Conservation (phyloP, 2,888 invertebrate species). For the Mycalesis mineus region DNA sequence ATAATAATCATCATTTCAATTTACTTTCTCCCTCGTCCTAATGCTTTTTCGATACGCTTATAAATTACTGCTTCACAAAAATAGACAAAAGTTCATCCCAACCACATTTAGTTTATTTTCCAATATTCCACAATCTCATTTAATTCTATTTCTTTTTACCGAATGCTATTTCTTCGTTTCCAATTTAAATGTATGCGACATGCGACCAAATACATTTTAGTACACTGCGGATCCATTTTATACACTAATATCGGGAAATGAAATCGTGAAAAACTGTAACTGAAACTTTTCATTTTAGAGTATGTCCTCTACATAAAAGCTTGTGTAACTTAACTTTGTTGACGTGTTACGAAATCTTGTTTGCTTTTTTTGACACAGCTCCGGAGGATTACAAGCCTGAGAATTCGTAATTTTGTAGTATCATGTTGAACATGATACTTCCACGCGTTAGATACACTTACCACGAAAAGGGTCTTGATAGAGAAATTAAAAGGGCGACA, state of each 20-base stretch:
- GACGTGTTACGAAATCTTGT: too few relatives aligned
- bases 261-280: background rate
- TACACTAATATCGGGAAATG: background rate
- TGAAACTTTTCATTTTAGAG: background rate
- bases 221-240: background rate
- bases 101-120: background rate
- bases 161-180: background rate
- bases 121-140: background rate
- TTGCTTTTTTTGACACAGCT: too few relatives aligned
- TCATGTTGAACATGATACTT: too few relatives aligned
- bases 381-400: too few relatives aligned
- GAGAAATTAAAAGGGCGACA: too few relatives aligned
- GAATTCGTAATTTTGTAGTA: too few relatives aligned
- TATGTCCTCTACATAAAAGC: too few relatives aligned
- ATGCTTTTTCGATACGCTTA: background rate
- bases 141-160: background rate
- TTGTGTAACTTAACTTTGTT: too few relatives aligned
- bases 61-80: background rate
- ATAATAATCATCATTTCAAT: background rate
- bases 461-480: too few relatives aligned
- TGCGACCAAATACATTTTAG: background rate
- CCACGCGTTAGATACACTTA: too few relatives aligned
- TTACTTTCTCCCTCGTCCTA: background rate
- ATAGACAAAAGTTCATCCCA: background rate
- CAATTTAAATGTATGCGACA: background rate